These are phyloP conservation scores for Lasius platythorax DNA, from an alignment of 2,888 invertebrate species.

Conservation along the genomic window DNA sequence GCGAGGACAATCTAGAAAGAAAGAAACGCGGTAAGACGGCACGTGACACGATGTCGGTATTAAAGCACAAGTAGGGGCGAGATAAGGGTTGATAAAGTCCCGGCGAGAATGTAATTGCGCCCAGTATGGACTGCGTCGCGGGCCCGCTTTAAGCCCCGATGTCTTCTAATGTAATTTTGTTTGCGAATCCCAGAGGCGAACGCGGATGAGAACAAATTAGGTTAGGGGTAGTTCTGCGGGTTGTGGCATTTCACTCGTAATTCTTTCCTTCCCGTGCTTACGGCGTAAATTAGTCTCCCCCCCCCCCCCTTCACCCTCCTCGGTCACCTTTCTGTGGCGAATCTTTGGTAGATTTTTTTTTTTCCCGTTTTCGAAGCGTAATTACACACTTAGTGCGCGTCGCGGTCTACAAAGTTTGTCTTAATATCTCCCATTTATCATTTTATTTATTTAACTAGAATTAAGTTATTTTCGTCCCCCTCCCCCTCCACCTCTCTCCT, in stretches of 20 bases:
- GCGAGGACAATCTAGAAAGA: background rate
- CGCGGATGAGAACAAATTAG: conserved; percentile 78
- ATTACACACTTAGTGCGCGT: conserved; percentile 38
- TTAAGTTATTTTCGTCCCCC: background rate
- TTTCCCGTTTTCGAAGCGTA: background rate
- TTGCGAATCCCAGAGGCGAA: conserved; percentile 76
- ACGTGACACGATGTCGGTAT: conserved; percentile 45
- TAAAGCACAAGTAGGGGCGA: conserved; percentile 41
- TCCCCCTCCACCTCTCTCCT: background rate
- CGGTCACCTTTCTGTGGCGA: conserved; percentile 26
- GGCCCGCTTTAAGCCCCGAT: conserved; percentile 58
- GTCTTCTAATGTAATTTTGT: conserved; percentile 80
- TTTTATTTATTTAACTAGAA: conserved; percentile 28
- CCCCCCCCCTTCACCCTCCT: background rate
- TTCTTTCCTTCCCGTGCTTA: conserved; percentile 56
- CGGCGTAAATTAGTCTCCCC: conserved; percentile 31
- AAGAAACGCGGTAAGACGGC: conserved; percentile 25
- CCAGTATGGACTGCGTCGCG: conserved; percentile 31
- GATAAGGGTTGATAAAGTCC: conserved; percentile 53
- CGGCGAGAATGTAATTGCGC: conserved; percentile 59
- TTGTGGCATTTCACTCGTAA: conserved; percentile 65
- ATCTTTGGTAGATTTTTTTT: conserved; percentile 30
- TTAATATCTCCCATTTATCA: conserved; percentile 25
- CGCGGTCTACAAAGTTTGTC: conserved; percentile 16
- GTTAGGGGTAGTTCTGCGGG: conserved; percentile 70